These are phyloP conservation scores for Pycnomerus fuliginosus DNA, from an alignment of 2,888 invertebrate genomes.

Conservation along the genomic window DNA sequence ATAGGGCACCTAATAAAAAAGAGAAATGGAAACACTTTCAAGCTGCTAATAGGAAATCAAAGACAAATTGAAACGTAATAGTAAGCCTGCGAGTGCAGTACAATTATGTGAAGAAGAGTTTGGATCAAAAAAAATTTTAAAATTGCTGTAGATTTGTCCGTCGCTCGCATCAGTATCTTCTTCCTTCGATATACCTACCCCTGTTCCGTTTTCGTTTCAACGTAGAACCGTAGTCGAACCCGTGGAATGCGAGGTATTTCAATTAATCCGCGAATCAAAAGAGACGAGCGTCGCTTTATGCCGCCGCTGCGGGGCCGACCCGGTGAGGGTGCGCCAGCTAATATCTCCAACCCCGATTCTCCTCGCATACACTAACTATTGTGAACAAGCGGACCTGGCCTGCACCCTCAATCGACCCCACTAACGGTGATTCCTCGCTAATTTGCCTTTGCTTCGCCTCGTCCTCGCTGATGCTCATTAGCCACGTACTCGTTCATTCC, in stretches of 20 bases:
- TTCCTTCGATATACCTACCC: conserved; percentile 20
- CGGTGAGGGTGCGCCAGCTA: conserved; percentile 24
- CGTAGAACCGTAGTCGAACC: conserved; percentile 40
- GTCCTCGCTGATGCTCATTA: too few species aligned
- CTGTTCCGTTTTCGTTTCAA: conserved; percentile 33
- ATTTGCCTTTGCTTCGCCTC: conserved; percentile 1
- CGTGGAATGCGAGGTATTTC: conserved; percentile 54
- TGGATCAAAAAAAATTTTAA: too few species aligned
- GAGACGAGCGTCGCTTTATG: conserved; percentile 51
- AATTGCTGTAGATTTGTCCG: too few species aligned
- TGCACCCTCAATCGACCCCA: conserved; percentile 21
- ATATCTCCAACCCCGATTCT: conserved; percentile 23
- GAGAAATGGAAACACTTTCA: too few species aligned
- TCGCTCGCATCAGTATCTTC: too few species aligned
- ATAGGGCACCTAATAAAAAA: too few species aligned
- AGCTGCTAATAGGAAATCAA: too few species aligned
- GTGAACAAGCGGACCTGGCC: conserved; percentile 12
- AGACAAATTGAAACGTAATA: too few species aligned
- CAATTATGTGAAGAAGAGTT: too few species aligned
- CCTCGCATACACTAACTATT: conserved; percentile 25
- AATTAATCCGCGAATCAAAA: conserved; percentile 55
- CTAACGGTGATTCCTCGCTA: conserved; percentile 26
- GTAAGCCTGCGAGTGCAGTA: too few species aligned
- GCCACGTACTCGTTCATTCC: neutral
- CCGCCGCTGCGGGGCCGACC: conserved; percentile 27